Evolutionary conservation across 2,113 vertebrate species (phyloP), one percentile per base, ranked within the genome.

Genomic region (Sinocyclocheilus rhinocerous): DNA sequence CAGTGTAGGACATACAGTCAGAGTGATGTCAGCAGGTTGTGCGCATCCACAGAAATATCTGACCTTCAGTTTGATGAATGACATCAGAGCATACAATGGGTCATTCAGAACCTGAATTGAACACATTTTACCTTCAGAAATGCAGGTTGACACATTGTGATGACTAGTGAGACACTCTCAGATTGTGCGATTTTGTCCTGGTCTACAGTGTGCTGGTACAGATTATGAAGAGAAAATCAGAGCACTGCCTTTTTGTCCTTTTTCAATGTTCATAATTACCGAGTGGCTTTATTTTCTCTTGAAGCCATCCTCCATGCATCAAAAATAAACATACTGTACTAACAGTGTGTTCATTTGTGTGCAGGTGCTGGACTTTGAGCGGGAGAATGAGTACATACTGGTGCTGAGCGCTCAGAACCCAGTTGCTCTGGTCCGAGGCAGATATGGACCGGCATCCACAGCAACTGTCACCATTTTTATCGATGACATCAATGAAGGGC

Each of bases 361-460:
- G 39, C 85, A 96, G 95, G 93, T 93, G 1, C 87, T 96, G 88
- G 95, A 96, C 91, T 96, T 94, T 89, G 95, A 96, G 83, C 92
- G 92, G 4, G 94, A 94, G 87, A 94, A 93, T 13, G 94, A 95
- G 84, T 96, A 96, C 88, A 94, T 92, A 72, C 90, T 96, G 9
- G 93, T 95, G 22, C 87, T 96, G 16, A 93, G 93, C 6, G 95
- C 93, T 84, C 94, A 92, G 83, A 96, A 96, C 87, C 90, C 90
- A 0, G 95, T 93, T 39, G 92, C 95, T 45, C 87, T 96, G 77
- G 93, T 94, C n/a, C 93, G 92, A 0, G 93, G 93, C 6, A 92
- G 94, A 15, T 96, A 95, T 0, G 94, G 95, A 11, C 92, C 94
- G 0, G 93, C 93, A 7, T 96, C 96, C 89, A 95, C 95, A 0